Percentiles rank a stretch among this genome's conserved stretches.
phyloP scores from a whole-genome alignment of 2,888 invertebrate species.

The Dicranocentrus wangi region DNA sequence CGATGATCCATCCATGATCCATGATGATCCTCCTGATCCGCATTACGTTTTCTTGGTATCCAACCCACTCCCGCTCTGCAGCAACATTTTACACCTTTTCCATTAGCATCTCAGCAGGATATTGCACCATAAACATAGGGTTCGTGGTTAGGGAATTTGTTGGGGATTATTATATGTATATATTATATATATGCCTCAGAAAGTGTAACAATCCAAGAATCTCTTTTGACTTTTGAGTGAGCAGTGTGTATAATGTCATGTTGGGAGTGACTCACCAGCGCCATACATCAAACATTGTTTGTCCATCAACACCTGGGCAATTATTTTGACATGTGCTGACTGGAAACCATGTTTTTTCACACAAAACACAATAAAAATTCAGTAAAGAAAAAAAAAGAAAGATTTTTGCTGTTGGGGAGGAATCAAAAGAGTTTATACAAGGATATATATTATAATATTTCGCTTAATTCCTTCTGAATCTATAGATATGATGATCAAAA shows the following conservation, averaged over 20 bases:
- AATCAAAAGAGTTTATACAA: too few species aligned
- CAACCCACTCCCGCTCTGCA: too few species aligned
- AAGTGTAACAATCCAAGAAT: too few species aligned
- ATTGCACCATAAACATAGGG: slow-evolving; percentile 39
- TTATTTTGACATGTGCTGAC: slow-evolving; percentile 43
- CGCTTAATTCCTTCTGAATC: too few species aligned
- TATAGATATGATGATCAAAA: too few species aligned
- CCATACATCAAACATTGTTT: slow-evolving; percentile 36
- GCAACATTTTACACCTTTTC: slow-evolving; percentile 21
- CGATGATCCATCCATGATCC: neutral
- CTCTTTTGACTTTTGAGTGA: neutral
- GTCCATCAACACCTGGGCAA: slow-evolving; percentile 36
- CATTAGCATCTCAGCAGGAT: slow-evolving; percentile 53
- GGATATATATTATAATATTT: too few species aligned
- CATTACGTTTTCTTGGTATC: neutral
- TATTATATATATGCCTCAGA: too few species aligned
- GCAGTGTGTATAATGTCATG: neutral
- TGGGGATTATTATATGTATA: neutral
- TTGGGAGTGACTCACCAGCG: slow-evolving; percentile 1
- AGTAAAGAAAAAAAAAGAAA: neutral
- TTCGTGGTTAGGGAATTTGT: too few species aligned
- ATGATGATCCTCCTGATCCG: neutral
- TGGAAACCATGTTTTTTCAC: slow-evolving; percentile 34
- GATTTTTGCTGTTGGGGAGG: too few species aligned
- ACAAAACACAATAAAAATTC: slow-evolving; percentile 1